phyloP scores from a whole-genome alignment of 2,888 invertebrate genomes.

The Clepsis dumicolana region DNA sequence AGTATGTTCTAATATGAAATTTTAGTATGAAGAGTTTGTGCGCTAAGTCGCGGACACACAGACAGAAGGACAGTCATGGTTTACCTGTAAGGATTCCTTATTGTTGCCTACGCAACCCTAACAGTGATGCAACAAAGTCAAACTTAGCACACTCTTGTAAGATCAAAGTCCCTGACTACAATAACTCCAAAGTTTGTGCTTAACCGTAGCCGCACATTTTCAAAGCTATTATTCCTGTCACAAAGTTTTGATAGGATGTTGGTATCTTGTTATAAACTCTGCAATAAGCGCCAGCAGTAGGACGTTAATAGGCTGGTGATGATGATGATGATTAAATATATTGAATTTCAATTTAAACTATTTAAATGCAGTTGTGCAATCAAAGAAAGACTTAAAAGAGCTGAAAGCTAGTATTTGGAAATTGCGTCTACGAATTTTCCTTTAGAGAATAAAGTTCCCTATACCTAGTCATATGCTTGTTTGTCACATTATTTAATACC shows the following conservation, averaged over 20 bases:
- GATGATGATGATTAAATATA: too few species aligned
- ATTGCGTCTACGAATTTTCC: not conserved
- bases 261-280: slow-evolving; percentile 3
- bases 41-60: too few species aligned
- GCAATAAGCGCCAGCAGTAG: not conserved
- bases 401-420: too few species aligned
- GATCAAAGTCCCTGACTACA: not conserved
- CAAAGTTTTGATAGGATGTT: not conserved
- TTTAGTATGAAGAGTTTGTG: too few species aligned
- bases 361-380: too few species aligned
- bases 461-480: not conserved
- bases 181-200: slow-evolving; percentile 2
- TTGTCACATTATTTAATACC: not conserved
- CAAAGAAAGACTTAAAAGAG: too few species aligned
- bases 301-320: too few species aligned
- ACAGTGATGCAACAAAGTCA: not conserved
- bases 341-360: too few species aligned
- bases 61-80: too few species aligned
- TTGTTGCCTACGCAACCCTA: not conserved
- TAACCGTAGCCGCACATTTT: slow-evolving; percentile 1
- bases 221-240: slow-evolving; percentile 3
- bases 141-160: not conserved
- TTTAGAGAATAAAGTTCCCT: not conserved
- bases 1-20: too few species aligned
- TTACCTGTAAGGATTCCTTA: too few species aligned